Evolutionary conservation across 1,140 invertebrate genomes (phyloP).

Genomic region (Steinernema feltiae): DNA sequence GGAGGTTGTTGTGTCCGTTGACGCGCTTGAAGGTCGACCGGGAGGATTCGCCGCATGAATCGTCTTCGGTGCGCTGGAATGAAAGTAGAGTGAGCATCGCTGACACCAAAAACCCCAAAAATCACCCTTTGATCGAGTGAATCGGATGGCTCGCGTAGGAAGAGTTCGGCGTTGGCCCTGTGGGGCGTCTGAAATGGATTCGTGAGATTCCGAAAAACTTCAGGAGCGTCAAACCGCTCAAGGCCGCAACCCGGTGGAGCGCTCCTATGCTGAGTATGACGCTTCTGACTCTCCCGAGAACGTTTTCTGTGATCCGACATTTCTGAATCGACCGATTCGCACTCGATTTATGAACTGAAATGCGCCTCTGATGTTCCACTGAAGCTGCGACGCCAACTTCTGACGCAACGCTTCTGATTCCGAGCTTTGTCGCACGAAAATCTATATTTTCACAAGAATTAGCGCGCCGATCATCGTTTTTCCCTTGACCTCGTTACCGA

Average conservation of each 20-base stretch:
- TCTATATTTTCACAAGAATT: not conserved
- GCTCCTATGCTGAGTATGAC: no score
- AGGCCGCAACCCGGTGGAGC: no score
- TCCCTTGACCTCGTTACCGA: conserved; percentile 10
- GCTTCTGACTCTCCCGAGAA: no score
- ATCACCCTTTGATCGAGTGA: not conserved
- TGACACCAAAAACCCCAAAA: not conserved
- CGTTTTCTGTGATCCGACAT: not conserved
- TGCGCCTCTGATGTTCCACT: no score
- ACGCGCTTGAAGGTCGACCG: not conserved
- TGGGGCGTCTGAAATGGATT: not conserved
- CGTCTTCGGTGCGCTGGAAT: not conserved
- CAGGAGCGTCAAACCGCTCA: not conserved
- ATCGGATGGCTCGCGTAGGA: not conserved
- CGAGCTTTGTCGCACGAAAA: not conserved
- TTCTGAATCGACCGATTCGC: not conserved
- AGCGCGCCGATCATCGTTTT: not conserved
- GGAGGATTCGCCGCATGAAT: not conserved
- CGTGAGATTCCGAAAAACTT: not conserved
- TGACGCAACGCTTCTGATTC: no score
- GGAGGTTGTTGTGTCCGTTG: not conserved
- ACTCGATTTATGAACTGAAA: not conserved
- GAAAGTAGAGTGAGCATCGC: not conserved
- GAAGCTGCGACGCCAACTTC: no score
- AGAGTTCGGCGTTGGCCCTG: not conserved